Base-by-base conservation (phyloP, 2,113 vertebrate species). In the Oreochromis aureus region DNA sequence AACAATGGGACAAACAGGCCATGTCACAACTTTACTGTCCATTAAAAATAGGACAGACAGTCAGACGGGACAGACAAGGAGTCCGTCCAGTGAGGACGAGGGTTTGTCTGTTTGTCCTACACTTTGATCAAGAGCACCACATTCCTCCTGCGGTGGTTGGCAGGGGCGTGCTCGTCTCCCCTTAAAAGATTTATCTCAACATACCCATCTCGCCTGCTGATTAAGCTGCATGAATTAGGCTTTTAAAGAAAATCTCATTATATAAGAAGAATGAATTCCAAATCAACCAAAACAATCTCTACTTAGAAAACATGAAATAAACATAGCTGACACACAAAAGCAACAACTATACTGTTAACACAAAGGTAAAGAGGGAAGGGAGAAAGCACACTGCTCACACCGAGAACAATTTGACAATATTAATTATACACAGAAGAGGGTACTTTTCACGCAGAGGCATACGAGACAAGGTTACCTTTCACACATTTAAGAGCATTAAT, bases 1-100 rank as follows among this genome's bases (percentile, higher is more conserved):
- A 91, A 86, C 86, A 84, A 44, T 44, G 53, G 87, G 55, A 86
- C 88, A 86, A 89, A 83, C 48, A 48, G 79, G 73, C 44, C 34
- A 34, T 61, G 78, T 83, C 85, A 66, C 39, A 19, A 18, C 7
- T 85, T 81, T 19, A 73, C 15, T 55, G 84, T 81, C 54, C 22
- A 87, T 85, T 83, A 86, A 88, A 16, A 82, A n/a, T 10, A 32
- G 76, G 27, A 32, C 41, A 53, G 73, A 46, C 69, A 46, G 39
- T 78, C 69, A 55, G 76, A 66, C 48, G 55, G 58, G 61, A 84
- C 54, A 36, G 76, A 5, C 8, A 44, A 12, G 16, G 24, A 53
- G 41, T 5, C 82, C 7, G 5, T 83, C 51, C 16, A 82, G 55
- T 7, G 2, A n/a, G 66, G 86, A 63, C 3, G 2, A 66, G 24